These are phyloP conservation scores for Venusia cambrica DNA, from an alignment of 2,888 invertebrate species.

Conservation along the genomic window DNA sequence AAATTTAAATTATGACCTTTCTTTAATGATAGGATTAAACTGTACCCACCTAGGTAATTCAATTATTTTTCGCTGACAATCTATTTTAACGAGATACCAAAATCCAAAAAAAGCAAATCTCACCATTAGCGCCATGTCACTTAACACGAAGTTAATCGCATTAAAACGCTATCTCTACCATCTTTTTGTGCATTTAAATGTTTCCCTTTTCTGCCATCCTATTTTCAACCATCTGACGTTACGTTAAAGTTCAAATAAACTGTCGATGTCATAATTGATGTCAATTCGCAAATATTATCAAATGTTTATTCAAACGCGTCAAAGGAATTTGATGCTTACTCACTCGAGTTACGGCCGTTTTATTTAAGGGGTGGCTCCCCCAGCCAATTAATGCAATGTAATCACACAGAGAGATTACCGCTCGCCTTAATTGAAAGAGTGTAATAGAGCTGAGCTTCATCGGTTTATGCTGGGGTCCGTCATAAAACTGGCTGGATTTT, in stretches of 20 bases:
- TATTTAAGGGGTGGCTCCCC: constrained; percentile 44
- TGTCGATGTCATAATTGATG: constrained; percentile 33
- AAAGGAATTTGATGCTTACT: constrained; percentile 42
- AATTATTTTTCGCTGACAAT: constrained; percentile 13
- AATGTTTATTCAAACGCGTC: constrained; percentile 43
- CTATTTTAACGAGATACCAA: constrained; percentile 17
- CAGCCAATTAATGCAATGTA: constrained; percentile 77
- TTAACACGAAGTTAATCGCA: constrained; percentile 71
- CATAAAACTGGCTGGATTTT: constrained; percentile 28
- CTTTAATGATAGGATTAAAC: too few species aligned
- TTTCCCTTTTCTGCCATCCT: constrained; percentile 31
- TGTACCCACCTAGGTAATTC: too few species aligned
- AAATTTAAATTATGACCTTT: too few species aligned
- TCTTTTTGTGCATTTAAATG: constrained; percentile 66
- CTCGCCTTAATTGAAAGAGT: constrained; percentile 72
- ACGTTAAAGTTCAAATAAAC: constrained; percentile 38
- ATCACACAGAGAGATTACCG: constrained; percentile 75
- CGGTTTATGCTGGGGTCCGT: constrained; percentile 24
- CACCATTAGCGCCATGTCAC: constrained; percentile 74
- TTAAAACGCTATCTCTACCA: constrained; percentile 66
- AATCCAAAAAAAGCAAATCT: constrained; percentile 43
- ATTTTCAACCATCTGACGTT: constrained; percentile 33
- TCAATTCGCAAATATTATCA: constrained; percentile 69
- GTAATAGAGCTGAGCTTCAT: constrained; percentile 45
- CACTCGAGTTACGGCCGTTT: constrained; percentile 31